A percentile compares a stretch with the other conserved stretches of the same genome.
These are phyloP conservation scores for Pangasius sanitwongsei DNA, from an alignment of 2,797 vertebrate genomes.

Conservation along the genomic window DNA sequence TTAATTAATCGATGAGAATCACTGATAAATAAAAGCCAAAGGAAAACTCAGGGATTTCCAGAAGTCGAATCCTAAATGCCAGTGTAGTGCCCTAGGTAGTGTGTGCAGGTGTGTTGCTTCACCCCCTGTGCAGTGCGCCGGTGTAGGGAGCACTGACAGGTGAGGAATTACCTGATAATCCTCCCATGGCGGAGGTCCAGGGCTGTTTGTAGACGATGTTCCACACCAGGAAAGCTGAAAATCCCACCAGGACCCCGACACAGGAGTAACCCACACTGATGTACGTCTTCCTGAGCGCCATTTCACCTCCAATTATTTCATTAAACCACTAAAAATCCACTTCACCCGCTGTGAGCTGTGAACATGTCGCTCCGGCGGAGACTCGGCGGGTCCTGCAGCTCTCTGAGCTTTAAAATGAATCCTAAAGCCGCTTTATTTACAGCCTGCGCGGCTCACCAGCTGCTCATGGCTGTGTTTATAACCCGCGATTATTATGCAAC, in stretches of 20 bases:
- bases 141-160: background rate
- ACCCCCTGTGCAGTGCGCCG: background rate
- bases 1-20: no score
- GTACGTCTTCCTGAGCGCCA: slow-evolving; percentile 74
- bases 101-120: background rate
- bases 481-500: background rate
- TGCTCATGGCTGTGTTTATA: background rate
- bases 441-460: background rate
- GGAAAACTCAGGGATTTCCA: background rate
- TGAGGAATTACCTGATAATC: slow-evolving; percentile 82
- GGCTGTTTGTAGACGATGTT: slow-evolving; percentile 83
- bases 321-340: background rate
- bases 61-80: background rate
- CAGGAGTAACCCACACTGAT: slow-evolving; percentile 80
- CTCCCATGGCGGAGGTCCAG: slow-evolving; percentile 88
- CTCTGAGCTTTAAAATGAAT: accelerated
- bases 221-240: slow-evolving; percentile 87
- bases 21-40: background rate
- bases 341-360: background rate
- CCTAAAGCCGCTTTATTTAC: background rate
- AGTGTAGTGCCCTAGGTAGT: slow-evolving; percentile 10
- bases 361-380: background rate
- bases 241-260: slow-evolving; percentile 77
- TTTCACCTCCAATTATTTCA: background rate
- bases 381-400: background rate